phyloP scores from a whole-genome alignment of 2,797 vertebrate genomes.

The Aulostomus chinensis region DNA sequence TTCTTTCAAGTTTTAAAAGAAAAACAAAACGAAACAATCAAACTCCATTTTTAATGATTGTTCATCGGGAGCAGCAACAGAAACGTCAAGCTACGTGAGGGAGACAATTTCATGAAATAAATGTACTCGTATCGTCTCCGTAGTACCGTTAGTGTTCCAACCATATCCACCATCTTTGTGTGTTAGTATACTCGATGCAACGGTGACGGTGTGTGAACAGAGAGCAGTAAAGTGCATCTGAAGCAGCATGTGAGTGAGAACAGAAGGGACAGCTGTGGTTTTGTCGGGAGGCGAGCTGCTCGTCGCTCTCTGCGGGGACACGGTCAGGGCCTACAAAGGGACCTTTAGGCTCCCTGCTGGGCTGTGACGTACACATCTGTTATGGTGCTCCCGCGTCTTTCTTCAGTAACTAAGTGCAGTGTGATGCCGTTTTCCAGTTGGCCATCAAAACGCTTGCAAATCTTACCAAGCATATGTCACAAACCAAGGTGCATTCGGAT shows the following conservation, averaged over 20 bases:
- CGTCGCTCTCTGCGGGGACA: conserved; percentile 66
- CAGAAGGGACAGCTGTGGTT: conserved; percentile 74
- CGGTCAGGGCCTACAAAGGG: conserved; percentile 58
- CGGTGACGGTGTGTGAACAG: conserved; percentile 42
- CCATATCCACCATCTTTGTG: background rate
- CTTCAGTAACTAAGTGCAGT: conserved; percentile 73
- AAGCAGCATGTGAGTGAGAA: conserved; percentile 63
- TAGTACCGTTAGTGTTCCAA: too few relatives aligned
- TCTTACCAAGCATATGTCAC: conserved; percentile 60
- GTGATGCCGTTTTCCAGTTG: conserved; percentile 45
- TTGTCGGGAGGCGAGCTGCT: conserved; percentile 64
- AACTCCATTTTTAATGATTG: too few relatives aligned
- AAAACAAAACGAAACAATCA: too few relatives aligned
- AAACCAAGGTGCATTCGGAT: conserved; percentile 48
- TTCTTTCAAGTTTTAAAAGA: too few relatives aligned
- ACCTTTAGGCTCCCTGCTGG: conserved; percentile 58
- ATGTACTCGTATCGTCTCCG: too few relatives aligned
- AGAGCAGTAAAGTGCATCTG: conserved; percentile 70
- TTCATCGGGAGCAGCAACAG: too few relatives aligned
- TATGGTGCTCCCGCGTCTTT: conserved; percentile 54
- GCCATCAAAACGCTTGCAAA: conserved; percentile 63
- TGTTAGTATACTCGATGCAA: conserved; percentile 12
- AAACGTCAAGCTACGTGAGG: too few relatives aligned
- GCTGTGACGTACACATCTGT: conserved; percentile 60
- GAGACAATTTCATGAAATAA: too few relatives aligned